Evolutionary conservation across 2,797 vertebrate genomes (phyloP).

Genomic region (Babyrousa celebensis): DNA sequence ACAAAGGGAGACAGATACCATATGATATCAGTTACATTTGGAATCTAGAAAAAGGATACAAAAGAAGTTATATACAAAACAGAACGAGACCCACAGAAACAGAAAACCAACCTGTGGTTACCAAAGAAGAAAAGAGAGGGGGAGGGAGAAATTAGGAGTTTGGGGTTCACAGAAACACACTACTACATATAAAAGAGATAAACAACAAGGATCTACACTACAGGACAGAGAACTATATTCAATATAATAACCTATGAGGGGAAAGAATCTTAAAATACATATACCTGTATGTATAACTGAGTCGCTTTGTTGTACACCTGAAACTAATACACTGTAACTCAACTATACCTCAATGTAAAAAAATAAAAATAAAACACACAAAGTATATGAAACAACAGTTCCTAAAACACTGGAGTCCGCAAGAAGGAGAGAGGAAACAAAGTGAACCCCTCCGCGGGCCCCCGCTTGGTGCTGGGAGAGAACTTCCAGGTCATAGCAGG

Average conservation of each 20-base stretch:
- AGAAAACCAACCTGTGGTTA: background rate
- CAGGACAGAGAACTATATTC: no score
- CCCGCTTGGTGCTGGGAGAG: background rate
- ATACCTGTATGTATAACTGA: no score
- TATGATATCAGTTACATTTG: background rate
- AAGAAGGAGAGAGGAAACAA: background rate
- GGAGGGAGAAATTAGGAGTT: background rate
- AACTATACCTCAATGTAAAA: no score
- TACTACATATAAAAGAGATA: no score
- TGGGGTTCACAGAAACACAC: no score
- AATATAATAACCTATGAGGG: no score
- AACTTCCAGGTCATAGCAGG: background rate
- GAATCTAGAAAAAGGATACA: background rate
- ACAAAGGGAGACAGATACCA: background rate
- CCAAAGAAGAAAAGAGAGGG: background rate
- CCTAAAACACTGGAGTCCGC: background rate
- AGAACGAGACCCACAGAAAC: background rate
- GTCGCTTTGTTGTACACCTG: no score
- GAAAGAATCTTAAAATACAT: no score
- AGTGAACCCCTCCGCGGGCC: background rate
- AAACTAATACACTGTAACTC: no score
- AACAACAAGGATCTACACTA: no score
- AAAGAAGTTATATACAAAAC: background rate
- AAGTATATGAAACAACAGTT: background rate
- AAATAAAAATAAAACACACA: no score